phyloP scores from a whole-genome alignment of 1,140 invertebrate species.

The Ptiloglossa arizonensis region DNA sequence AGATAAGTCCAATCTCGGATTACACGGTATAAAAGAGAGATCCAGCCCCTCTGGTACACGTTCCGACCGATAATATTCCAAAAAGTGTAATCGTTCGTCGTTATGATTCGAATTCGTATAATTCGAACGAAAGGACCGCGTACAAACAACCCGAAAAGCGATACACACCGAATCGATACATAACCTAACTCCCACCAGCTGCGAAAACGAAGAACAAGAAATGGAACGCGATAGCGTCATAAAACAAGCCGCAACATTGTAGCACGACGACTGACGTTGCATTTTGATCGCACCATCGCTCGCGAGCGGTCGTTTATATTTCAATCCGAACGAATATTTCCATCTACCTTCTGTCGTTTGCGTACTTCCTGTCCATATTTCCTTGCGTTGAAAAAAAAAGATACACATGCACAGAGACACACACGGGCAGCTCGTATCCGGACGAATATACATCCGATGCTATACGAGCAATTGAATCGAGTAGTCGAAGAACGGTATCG shows the following conservation, averaged over 20 bases:
- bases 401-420: too few species aligned
- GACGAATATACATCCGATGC: too few species aligned
- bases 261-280: constrained; percentile 26
- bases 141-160: constrained; percentile 9
- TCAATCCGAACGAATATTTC: constrained; percentile 21
- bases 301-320: constrained; percentile 14
- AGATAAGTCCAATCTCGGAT: too few species aligned
- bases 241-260: constrained; percentile 32
- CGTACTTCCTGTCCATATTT: neutral
- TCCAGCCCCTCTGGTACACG: too few species aligned
- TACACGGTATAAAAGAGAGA: too few species aligned
- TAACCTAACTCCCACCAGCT: constrained; percentile 1
- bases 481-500: too few species aligned
- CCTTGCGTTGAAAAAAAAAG: neutral
- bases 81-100: too few species aligned
- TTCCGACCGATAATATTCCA: too few species aligned
- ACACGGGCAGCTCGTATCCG: too few species aligned
- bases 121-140: constrained; percentile 13
- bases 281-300: constrained; percentile 17
- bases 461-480: too few species aligned
- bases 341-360: neutral
- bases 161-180: constrained; percentile 36
- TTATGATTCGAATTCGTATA: constrained; percentile 32
- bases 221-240: constrained; percentile 27
- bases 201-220: constrained; percentile 23